Base-by-base conservation (phyloP, 2,113 vertebrate genomes). In the Tachycineta bicolor region DNA sequence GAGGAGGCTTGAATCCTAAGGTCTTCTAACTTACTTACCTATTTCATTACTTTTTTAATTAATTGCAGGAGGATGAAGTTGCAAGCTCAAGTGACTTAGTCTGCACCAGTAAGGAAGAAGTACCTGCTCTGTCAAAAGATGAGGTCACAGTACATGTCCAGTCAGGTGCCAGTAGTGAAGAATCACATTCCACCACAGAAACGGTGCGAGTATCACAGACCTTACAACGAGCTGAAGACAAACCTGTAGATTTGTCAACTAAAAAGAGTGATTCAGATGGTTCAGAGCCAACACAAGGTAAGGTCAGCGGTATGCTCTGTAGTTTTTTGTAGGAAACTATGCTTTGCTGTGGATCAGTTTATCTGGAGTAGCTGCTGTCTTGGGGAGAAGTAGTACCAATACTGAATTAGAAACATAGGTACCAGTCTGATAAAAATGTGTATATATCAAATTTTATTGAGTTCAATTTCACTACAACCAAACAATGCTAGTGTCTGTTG, bases 211-310 rank as follows among this genome's bases (percentile, higher is more conserved):
- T 44, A 53, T 67, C 91, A 17, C 64, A 96, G 67, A 4, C 78
- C 90, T 90, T 39, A 37, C 73, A 93, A 83, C 92, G 13, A 83
- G 58, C 83, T 83, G 81, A 90, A 74, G 98, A 98, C 44, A 97
- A 95, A 75, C 99, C 99, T 59, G 98, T 99, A 56, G 99, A 99
- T 95, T 97, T 99, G 87, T 99, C 99, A 37, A 97, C 98, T 34
- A 99, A 98, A 96, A 99, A 98, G 87, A 60, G 46, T 50, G 98
- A 98, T 79, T 39, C 60, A 18, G 97, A 98, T 86, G 89, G 95
- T 29, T 73, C 83, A 82, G 93, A 78, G 21, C 92, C 97, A 28
- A 76, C 79, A 84, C 93, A 98, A 98, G 98, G 98, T 98, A 97
- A 67, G 31, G 18, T 83, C 29, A 44, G 37, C 37, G 34, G 3